Evolutionary conservation across 2,797 vertebrate genomes (phyloP), one percentile per base, ranked within the genome.

Genomic region (Fistularia commersonii): DNA sequence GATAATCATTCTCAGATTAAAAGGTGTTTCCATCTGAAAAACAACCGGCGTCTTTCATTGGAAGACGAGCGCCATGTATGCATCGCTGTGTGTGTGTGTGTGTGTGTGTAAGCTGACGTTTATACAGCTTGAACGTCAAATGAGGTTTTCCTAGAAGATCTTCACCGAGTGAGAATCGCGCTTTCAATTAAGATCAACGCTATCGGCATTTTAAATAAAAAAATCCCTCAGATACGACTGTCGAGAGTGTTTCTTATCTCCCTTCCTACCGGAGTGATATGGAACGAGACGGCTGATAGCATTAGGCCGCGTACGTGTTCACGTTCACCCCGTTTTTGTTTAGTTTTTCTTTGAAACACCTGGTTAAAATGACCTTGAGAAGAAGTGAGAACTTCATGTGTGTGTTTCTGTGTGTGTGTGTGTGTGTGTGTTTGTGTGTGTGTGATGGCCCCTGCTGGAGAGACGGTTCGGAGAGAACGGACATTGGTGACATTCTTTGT

Each of bases 211-310:
- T 71, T 61, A 60, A n/a, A n/a, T n/a, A n/a, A n/a, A n/a, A n/a
- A n/a, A n/a, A n/a, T n/a, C n/a, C n/a, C n/a, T n/a, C n/a, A n/a
- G n/a, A n/a, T n/a, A n/a, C n/a, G n/a, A n/a, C n/a, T n/a, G n/a
- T n/a, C n/a, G n/a, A n/a, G n/a, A n/a, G n/a, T 38, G 51, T 52
- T 57, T 51, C 58, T 66, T 72, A 79, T 83, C 76, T 64, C 8
- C 56, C 54, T 77, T 81, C 72, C 70, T 36, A 45, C 42, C 15
- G 10, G 43, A 49, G 42, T 48, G 67, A 72, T 69, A 75, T 44
- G 54, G 66, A 77, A 37, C 57, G 3, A 61, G 14, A 61, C 50
- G 41, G 60, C 13, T 55, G 74, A 71, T 72, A 61, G 48, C 40
- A 44, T 32, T 7, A 38, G 8, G 39, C 12, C 5, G 7, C 32